Evolutionary conservation across 2,797 vertebrate species (phyloP).

Genomic region (Antennarius maculatus): DNA sequence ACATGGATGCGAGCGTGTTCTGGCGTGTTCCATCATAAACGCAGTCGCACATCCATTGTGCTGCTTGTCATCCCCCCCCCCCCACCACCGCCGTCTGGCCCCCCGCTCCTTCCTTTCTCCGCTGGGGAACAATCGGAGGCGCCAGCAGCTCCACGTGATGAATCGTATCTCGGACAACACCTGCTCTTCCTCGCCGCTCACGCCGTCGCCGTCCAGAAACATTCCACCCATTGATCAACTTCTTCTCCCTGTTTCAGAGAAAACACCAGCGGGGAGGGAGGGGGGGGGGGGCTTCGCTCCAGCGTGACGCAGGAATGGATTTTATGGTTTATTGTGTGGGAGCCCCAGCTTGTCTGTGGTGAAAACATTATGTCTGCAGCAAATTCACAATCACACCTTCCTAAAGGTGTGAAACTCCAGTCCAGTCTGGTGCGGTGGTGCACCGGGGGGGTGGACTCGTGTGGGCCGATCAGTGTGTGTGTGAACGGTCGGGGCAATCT

Average conservation of each 20-base stretch:
- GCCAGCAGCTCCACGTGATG: conserved; percentile 53
- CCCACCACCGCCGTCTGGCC: conserved; percentile 8
- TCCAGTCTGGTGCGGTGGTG: too few relatives aligned
- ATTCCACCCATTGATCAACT: conserved; percentile 52
- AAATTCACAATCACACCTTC: too few relatives aligned
- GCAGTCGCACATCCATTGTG: conserved; percentile 16
- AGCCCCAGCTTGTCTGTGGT: too few relatives aligned
- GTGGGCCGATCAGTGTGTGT: too few relatives aligned
- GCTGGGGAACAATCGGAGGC: conserved; percentile 60
- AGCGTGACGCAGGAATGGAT: background rate
- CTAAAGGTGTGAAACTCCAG: too few relatives aligned
- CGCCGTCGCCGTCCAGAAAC: conserved; percentile 32
- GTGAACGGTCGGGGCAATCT: too few relatives aligned
- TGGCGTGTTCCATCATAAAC: conserved; percentile 17
- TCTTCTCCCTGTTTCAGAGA: conserved; percentile 13
- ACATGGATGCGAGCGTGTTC: conserved; percentile 9
- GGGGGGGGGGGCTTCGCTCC: conserved; percentile 4
- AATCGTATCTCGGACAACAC: conserved; percentile 72
- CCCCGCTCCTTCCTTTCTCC: conserved; percentile 48
- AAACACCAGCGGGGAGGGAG: conserved; percentile 11
- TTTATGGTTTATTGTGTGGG: conserved; percentile 6
- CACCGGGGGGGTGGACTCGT: too few relatives aligned
- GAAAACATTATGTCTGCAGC: too few relatives aligned
- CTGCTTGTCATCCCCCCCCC: conserved; percentile 34
- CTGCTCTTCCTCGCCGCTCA: conserved; percentile 49